These are phyloP conservation scores for Agonopterix arenella DNA, from an alignment of 2,888 invertebrate genomes.

Conservation along the genomic window DNA sequence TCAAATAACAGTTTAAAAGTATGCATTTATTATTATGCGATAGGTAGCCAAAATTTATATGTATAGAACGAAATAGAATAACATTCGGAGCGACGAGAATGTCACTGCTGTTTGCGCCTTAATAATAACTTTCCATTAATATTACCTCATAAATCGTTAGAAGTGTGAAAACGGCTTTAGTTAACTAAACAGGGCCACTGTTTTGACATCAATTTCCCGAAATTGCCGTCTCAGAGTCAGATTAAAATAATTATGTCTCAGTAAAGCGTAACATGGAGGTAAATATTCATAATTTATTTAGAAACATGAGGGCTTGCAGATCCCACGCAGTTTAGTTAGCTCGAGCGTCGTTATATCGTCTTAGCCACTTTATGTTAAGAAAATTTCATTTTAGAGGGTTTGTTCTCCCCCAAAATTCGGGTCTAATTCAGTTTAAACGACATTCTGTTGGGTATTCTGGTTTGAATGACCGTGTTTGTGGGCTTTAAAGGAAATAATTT, in stretches of 20 bases:
- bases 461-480: slow-evolving; percentile 16
- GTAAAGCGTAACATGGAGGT: slow-evolving; percentile 62
- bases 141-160: background rate
- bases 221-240: slow-evolving; percentile 56
- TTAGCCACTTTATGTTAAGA: slow-evolving; percentile 55
- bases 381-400: slow-evolving; percentile 59
- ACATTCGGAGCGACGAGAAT: too few species aligned
- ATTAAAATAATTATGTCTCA: slow-evolving; percentile 67
- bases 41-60: too few species aligned
- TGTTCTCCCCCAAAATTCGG: slow-evolving; percentile 45
- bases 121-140: background rate
- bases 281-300: slow-evolving; percentile 71
- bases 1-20: too few species aligned
- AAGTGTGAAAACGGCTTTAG: slow-evolving; percentile 14
- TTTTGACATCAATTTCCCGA: slow-evolving; percentile 54
- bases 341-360: slow-evolving; percentile 45
- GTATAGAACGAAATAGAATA: too few species aligned
- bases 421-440: slow-evolving; percentile 44
- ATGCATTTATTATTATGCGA: too few species aligned
- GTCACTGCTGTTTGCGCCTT: background rate
- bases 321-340: slow-evolving; percentile 41
- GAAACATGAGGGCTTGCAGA: slow-evolving; percentile 56
- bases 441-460: slow-evolving; percentile 32
- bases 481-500: too few species aligned
- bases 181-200: slow-evolving; percentile 30